These are phyloP conservation scores for Macrosteles quadrilineatus DNA, from an alignment of 1,140 invertebrate genomes.

Conservation along the genomic window DNA sequence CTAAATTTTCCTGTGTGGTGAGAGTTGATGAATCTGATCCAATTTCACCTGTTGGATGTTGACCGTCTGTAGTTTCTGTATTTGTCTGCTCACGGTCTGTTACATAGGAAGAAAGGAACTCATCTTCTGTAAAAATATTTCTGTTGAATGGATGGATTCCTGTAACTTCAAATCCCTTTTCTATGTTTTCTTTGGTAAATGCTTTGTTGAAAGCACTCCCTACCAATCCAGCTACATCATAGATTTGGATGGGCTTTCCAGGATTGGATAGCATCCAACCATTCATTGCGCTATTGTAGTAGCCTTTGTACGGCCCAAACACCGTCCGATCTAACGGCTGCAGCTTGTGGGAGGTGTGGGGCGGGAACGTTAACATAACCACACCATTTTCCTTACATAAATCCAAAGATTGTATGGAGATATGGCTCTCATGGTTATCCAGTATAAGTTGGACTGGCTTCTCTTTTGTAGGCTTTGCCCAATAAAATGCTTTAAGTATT, in stretches of 20 bases:
- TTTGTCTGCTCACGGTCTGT: constrained; percentile 9
- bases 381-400: constrained; percentile 41
- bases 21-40: background rate
- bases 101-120: background rate
- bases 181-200: background rate
- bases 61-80: background rate
- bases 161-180: background rate
- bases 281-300: constrained; percentile 18
- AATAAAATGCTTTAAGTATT: constrained; percentile 41
- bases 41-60: background rate
- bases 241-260: constrained; percentile 33
- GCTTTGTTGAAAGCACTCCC: constrained; percentile 15
- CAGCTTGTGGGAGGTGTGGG: constrained; percentile 41
- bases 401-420: constrained; percentile 40
- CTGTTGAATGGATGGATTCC: background rate
- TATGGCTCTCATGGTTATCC: constrained; percentile 50
- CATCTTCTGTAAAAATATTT: constrained; percentile 5
- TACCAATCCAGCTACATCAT: constrained; percentile 29
- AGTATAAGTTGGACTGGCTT: constrained; percentile 48
- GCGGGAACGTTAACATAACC: constrained; percentile 41
- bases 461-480: constrained; percentile 40
- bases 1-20: background rate
- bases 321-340: constrained; percentile 48
- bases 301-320: constrained; percentile 35
- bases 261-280: constrained; percentile 35